These are phyloP conservation scores for Triops cancriformis DNA, from an alignment of 1,140 invertebrate species.

Conservation along the genomic window DNA sequence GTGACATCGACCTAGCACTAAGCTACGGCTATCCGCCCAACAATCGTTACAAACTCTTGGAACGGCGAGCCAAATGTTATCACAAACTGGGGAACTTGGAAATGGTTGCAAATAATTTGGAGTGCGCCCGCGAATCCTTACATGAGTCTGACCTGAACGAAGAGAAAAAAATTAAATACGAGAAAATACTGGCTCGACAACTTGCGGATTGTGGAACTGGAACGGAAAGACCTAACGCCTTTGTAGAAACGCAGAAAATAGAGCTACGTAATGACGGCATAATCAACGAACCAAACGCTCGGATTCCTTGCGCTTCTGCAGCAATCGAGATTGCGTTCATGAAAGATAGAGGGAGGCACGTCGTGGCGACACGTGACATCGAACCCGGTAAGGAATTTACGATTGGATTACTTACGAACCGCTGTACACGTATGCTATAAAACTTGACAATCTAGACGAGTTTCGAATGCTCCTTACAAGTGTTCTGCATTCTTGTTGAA, in stretches of 20 bases:
- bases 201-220: not conserved
- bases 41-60: conserved; percentile 40
- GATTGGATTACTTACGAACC: too few species aligned
- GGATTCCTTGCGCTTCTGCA: conserved; percentile 18
- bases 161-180: not conserved
- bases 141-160: not conserved
- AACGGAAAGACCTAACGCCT: not conserved
- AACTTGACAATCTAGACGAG: too few species aligned
- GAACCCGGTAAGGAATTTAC: conserved; percentile 17
- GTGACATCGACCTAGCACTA: conserved; percentile 42
- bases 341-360: conserved; percentile 22
- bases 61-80: conserved; percentile 38
- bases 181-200: not conserved
- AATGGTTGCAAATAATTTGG: conserved; percentile 6
- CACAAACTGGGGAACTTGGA: not conserved
- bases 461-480: too few species aligned
- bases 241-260: not conserved
- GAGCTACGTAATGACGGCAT: not conserved
- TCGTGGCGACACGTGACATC: conserved; percentile 27
- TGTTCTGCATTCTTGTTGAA: too few species aligned
- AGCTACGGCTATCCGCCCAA: conserved; percentile 39
- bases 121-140: conserved; percentile 16
- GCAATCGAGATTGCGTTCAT: conserved; percentile 21
- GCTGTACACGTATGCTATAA: too few species aligned
- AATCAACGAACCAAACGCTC: not conserved